Percentiles rank a stretch among this genome's conserved stretches.
Conservation (phyloP, 2,797 vertebrate genomes). For the Ficedula albicollis region DNA sequence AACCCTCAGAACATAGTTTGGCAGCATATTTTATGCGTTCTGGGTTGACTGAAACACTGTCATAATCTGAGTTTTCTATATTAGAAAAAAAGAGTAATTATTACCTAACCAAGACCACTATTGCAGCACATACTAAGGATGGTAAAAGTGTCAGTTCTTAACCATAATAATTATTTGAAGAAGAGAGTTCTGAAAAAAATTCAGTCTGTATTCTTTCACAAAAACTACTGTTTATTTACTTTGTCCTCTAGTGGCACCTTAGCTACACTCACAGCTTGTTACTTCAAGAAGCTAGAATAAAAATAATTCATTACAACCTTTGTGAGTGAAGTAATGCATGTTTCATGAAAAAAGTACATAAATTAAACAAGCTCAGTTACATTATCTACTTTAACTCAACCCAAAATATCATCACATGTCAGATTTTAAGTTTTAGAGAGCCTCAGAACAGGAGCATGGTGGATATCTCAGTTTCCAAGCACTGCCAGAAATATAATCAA, state of each 20-base stretch:
- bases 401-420: background rate
- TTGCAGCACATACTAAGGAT: background rate
- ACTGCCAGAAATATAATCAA: background rate
- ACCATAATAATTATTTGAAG: background rate
- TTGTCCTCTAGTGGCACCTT: background rate
- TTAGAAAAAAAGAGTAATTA: background rate
- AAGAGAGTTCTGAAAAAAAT: background rate
- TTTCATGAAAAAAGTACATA: background rate
- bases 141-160: background rate
- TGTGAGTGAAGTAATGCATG: background rate
- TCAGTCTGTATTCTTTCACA: background rate
- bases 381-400: background rate
- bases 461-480: background rate
- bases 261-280: background rate
- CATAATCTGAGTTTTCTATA: background rate
- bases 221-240: background rate
- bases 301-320: slow-evolving; percentile 17
- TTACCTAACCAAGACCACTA: background rate
- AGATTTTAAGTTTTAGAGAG: background rate
- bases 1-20: background rate
- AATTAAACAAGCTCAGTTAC: background rate
- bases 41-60: background rate
- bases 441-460: background rate
- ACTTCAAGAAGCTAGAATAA: background rate
- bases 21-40: background rate